phyloP scores from a whole-genome alignment of 2,888 invertebrate species.

The Nomada goodeniana region DNA sequence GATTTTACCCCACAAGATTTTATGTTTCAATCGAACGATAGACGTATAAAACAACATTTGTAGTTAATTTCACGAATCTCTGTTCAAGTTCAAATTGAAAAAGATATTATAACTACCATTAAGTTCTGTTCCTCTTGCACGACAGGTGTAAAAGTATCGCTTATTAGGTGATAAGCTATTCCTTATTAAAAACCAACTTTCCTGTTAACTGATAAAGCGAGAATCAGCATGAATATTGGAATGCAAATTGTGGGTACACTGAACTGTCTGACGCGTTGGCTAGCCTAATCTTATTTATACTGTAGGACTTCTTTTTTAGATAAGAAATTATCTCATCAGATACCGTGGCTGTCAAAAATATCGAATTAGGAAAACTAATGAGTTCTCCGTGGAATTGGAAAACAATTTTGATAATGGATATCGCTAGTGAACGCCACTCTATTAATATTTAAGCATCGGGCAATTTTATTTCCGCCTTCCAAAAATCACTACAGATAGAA shows the following conservation, averaged over 20 bases:
- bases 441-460: not conserved
- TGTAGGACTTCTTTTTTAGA: not conserved
- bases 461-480: not conserved
- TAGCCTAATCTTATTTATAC: not conserved
- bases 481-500: no score
- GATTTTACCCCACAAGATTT: no score
- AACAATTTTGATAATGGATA: not conserved
- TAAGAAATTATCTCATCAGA: slow-evolving; percentile 1
- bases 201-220: not conserved
- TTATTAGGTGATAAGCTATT: slow-evolving; percentile 11
- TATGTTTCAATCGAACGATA: no score
- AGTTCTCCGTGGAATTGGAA: not conserved
- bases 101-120: no score
- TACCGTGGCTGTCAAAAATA: not conserved
- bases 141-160: not conserved
- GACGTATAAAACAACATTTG: no score
- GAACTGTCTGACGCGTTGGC: slow-evolving; percentile 15
- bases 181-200: slow-evolving; percentile 10
- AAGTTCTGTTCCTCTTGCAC: no score
- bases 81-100: no score
- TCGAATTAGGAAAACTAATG: no score
- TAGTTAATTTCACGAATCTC: no score
- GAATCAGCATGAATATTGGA: not conserved
- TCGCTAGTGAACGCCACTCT: not conserved
- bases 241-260: slow-evolving; percentile 28